phyloP scores from a whole-genome alignment of 2,888 invertebrate species.

The Polia nebulosa region DNA sequence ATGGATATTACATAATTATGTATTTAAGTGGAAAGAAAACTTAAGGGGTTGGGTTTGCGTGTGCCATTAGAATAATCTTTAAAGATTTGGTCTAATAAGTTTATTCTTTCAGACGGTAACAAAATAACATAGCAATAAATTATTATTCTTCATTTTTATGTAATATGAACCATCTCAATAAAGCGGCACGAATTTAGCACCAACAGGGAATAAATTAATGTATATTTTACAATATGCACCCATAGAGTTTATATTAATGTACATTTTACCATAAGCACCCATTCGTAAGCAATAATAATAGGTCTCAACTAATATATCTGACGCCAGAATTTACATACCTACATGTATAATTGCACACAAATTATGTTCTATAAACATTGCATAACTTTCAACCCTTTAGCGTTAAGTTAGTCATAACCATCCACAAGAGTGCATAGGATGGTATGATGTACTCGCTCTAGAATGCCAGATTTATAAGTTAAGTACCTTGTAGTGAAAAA shows the following conservation, averaged over 20 bases:
- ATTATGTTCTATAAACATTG: background rate
- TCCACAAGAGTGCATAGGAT: background rate
- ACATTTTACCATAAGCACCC: constrained; percentile 35
- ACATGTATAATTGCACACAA: constrained; percentile 16
- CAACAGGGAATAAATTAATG: constrained; percentile 17
- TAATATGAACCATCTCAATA: background rate
- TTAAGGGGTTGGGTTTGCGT: background rate
- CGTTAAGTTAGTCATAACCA: background rate
- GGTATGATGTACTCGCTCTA: background rate
- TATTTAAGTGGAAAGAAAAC: background rate
- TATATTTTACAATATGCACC: constrained; percentile 37
- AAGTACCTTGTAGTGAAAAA: background rate
- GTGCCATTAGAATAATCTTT: background rate
- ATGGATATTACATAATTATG: background rate
- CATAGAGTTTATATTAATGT: no score
- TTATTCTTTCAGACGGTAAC: background rate
- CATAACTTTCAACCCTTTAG: background rate
- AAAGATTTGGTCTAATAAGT: background rate
- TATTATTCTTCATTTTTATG: no score
- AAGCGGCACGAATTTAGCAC: constrained; percentile 48
- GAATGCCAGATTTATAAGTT: background rate
- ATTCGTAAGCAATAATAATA: constrained; percentile 34
- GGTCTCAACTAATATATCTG: constrained; percentile 13
- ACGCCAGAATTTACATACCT: constrained; percentile 51
- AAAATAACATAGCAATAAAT: no score